Conservation (phyloP, 1,140 invertebrate species). For the Araneus ventricosus region DNA sequence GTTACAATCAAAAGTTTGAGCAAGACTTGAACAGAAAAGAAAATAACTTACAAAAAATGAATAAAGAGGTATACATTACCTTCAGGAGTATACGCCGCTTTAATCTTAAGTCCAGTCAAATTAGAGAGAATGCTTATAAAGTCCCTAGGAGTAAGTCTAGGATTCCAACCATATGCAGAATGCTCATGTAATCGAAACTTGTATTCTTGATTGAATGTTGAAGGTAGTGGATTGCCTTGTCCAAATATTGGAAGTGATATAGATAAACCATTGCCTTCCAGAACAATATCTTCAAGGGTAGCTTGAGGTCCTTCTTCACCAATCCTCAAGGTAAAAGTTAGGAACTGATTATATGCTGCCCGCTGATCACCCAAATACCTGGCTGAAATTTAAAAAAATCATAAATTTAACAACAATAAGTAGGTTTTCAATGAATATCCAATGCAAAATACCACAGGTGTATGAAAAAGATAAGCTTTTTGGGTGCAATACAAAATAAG, state of each 20-base stretch:
- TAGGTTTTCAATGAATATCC: too few relatives aligned
- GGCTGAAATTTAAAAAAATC: conserved; percentile 84
- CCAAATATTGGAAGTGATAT: conserved; percentile 95
- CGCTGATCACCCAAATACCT: conserved; percentile 95
- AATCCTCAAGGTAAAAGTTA: conserved; percentile 94
- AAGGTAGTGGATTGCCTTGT: conserved; percentile 91
- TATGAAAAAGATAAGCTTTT: too few relatives aligned
- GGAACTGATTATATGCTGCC: conserved; percentile 95
- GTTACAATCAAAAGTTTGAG: too few relatives aligned
- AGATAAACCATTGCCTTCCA: conserved; percentile 90
- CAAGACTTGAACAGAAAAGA: too few relatives aligned
- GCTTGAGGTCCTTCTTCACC: conserved; percentile 87
- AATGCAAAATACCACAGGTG: too few relatives aligned
- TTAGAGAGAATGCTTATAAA: conserved; percentile 96
- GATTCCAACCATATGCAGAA: conserved; percentile 94
- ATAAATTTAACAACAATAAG: too few relatives aligned
- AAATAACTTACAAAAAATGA: too few relatives aligned
- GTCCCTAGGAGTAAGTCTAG: conserved; percentile 89
- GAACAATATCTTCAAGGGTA: conserved; percentile 90
- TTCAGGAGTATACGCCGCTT: conserved; percentile 91
- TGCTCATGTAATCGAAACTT: conserved; percentile 94
- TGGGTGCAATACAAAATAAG: too few relatives aligned
- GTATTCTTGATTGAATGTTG: conserved; percentile 86
- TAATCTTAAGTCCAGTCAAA: conserved; percentile 95
- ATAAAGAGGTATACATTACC: conserved; percentile 79